Conservation (phyloP, 35 echinoderm and acorn worm species). For the Heliocidaris erythrogramma region DNA sequence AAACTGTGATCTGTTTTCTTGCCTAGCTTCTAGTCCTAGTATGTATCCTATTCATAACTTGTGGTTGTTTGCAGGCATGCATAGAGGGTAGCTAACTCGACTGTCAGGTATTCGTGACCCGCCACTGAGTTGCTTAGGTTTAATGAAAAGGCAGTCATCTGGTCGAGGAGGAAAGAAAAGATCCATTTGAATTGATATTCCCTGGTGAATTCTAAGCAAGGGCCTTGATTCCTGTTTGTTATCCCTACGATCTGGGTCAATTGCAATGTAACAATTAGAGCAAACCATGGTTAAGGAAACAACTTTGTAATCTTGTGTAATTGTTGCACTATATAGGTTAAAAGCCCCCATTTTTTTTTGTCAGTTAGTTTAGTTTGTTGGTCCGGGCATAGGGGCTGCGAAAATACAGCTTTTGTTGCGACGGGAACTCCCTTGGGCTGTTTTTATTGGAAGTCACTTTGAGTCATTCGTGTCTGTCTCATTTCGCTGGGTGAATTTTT, state of each 20-base stretch:
- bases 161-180: not conserved
- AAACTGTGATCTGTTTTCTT: not conserved
- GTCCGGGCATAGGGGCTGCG: not conserved
- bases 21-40: not conserved
- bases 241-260: slow-evolving; percentile 26
- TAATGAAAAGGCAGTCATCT: not conserved
- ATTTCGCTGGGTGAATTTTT: not conserved
- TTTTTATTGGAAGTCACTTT: not conserved
- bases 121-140: not conserved
- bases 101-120: not conserved
- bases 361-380: not conserved
- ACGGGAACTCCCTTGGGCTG: not conserved
- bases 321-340: slow-evolving; percentile 10
- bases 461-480: not conserved
- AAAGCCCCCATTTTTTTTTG: not conserved
- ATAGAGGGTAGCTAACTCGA: not conserved
- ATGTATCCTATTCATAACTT: not conserved
- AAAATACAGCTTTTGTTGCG: not conserved
- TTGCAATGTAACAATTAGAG: slow-evolving; percentile 34
- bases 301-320: slow-evolving; percentile 9
- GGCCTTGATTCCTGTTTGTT: not conserved
- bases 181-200: not conserved
- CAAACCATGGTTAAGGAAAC: slow-evolving; percentile 1
- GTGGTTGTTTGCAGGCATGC: not conserved
- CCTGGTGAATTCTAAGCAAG: not conserved